Conservation (phyloP, 2,797 vertebrate genomes). For the Ambastaia sidthimunki region DNA sequence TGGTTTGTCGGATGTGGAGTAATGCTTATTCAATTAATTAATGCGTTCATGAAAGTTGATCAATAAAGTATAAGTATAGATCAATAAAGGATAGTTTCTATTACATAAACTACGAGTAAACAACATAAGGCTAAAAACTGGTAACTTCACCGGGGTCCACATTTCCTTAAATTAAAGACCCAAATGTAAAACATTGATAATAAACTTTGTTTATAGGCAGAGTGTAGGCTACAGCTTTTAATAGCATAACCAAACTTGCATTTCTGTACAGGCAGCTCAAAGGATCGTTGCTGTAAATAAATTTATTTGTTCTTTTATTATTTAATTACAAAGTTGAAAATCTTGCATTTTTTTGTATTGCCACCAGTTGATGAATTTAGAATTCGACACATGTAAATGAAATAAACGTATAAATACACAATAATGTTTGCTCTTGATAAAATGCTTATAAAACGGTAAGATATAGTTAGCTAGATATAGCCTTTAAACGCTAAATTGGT, state of each 20-base stretch:
- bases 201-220: no score
- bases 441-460: not conserved
- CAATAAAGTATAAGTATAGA: conserved; percentile 4
- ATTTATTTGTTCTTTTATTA: no score
- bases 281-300: no score
- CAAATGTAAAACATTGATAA: not conserved
- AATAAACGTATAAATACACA: no score
- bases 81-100: not conserved
- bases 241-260: no score
- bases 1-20: conserved; percentile 24
- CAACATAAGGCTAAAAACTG: not conserved
- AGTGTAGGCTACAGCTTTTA: not conserved
- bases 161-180: not conserved
- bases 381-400: no score
- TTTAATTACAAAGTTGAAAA: no score
- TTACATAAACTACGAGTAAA: not conserved
- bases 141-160: no score
- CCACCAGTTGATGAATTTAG: no score
- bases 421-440: no score
- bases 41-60: conserved; percentile 24
- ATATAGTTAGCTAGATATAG: not conserved
- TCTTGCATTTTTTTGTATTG: no score
- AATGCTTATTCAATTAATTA: conserved; percentile 51
- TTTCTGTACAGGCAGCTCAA: no score
- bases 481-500: not conserved